A percentile compares a stretch with the other conserved stretches of the same genome.
These are phyloP conservation scores for Menidia beryllina DNA, from an alignment of 2,113 vertebrate genomes.

Conservation along the genomic window DNA sequence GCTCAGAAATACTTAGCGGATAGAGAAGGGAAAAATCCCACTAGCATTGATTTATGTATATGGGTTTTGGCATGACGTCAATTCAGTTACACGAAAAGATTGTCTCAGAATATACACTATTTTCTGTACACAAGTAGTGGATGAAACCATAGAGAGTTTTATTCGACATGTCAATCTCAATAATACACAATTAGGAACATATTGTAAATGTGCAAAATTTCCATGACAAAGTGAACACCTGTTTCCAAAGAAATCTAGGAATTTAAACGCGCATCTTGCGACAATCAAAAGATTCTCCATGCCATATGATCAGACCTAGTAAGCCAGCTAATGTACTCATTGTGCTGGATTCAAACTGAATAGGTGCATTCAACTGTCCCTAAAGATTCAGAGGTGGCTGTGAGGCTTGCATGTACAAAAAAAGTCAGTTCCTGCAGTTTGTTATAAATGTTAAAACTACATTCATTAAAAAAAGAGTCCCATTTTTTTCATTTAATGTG, in stretches of 20 bases:
- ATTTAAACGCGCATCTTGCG: conserved; percentile 14
- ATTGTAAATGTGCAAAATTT: conserved; percentile 50
- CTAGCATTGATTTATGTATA: neutral
- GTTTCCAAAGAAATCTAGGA: conserved; percentile 15
- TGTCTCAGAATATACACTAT: neutral
- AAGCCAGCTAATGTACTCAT: conserved; percentile 9
- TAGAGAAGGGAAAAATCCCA: neutral
- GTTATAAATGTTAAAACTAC: neutral
- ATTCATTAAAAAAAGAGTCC: neutral
- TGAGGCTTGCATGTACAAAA: conserved; percentile 16
- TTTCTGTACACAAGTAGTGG: neutral
- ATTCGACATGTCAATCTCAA: too few species aligned
- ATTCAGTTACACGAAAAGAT: neutral
- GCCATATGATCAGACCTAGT: conserved; percentile 17
- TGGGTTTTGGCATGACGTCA: neutral
- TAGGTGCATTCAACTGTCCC: conserved; percentile 2
- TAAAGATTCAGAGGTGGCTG: conserved; percentile 29
- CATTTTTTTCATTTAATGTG: neutral
- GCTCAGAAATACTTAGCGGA: neutral
- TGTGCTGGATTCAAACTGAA: conserved; percentile 10
- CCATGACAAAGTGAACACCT: conserved; percentile 35
- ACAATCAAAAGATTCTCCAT: conserved; percentile 28
- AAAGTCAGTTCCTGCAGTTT: neutral
- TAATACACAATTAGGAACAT: conserved; percentile 34
- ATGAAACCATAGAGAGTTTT: neutral